A percentile compares a stretch with the other conserved stretches of the same genome.
Conservation (phyloP, 2,797 vertebrate genomes). For the Poliocrania exsul region DNA sequence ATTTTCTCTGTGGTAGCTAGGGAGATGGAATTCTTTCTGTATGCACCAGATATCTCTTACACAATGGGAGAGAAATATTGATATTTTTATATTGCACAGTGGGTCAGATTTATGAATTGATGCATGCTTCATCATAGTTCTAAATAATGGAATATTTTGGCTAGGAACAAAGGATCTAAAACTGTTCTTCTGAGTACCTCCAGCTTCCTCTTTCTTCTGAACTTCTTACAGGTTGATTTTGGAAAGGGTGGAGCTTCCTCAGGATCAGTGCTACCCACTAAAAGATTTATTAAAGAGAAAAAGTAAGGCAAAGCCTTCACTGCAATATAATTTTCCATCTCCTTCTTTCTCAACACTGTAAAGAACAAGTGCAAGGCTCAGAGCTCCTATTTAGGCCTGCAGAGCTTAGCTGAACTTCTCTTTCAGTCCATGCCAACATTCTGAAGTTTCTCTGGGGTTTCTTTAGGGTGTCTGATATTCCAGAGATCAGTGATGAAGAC, state of each 20-base stretch:
- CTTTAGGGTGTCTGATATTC: not conserved
- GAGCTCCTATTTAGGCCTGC: not conserved
- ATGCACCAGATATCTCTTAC: constrained; percentile 6
- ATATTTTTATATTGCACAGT: constrained; percentile 33
- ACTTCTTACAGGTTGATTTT: not conserved
- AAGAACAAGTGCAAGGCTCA: not conserved
- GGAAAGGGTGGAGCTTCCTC: not conserved
- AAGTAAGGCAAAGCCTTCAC: not conserved
- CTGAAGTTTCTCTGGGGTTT: not conserved
- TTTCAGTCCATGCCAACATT: not conserved
- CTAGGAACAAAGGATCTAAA: not conserved
- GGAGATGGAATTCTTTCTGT: constrained; percentile 35
- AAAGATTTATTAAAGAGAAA: constrained; percentile 24
- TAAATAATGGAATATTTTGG: constrained; percentile 25
- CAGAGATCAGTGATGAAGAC: not conserved
- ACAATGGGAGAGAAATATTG: constrained; percentile 26
- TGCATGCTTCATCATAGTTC: not conserved
- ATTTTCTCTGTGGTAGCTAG: constrained; percentile 44
- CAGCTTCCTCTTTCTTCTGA: not conserved
- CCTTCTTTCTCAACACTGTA: not conserved
- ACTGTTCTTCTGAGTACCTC: not conserved
- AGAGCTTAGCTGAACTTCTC: not conserved
- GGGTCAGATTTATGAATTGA: constrained; percentile 31
- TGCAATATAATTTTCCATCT: not conserved
- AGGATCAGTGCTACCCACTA: not conserved